These are phyloP conservation scores for Trichonephila inaurata DNA, from an alignment of 1,140 invertebrate genomes.

Conservation along the genomic window DNA sequence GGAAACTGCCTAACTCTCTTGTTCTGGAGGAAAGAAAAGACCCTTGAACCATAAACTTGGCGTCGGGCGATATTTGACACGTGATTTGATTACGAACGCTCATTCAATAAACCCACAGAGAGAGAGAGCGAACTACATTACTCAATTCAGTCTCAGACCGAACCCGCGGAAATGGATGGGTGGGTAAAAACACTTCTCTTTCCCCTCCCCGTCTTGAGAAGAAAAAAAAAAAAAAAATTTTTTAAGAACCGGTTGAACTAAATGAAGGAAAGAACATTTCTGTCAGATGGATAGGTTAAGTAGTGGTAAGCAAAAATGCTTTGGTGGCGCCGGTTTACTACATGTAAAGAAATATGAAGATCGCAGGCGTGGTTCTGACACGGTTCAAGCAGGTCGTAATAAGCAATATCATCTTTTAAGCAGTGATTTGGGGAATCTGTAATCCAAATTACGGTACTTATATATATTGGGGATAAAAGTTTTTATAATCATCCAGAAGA, in stretches of 20 bases:
- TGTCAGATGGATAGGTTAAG: conserved; percentile 54
- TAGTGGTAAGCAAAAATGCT: conserved; percentile 11
- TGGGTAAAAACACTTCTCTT: background rate
- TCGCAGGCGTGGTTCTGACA: conserved; percentile 37
- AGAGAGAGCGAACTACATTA: conserved; percentile 41
- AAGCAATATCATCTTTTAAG: conserved; percentile 21
- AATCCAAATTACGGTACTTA: background rate
- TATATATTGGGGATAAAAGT: background rate
- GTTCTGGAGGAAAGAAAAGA: background rate
- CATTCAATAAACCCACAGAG: conserved; percentile 58
- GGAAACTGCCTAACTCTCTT: background rate
- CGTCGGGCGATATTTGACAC: conserved; percentile 43
- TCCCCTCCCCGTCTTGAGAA: background rate
- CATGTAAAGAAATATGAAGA: background rate
- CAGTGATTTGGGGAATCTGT: background rate
- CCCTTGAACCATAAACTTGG: conserved; percentile 61
- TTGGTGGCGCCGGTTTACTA: background rate
- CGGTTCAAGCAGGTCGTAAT: background rate
- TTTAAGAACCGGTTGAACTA: conserved; percentile 46
- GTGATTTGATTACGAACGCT: conserved; percentile 68
- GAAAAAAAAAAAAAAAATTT: background rate
- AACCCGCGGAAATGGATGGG: conserved; percentile 27
- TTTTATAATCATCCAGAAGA: too few species aligned
- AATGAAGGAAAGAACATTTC: conserved; percentile 28
- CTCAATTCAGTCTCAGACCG: conserved; percentile 58